Percentiles rank a stretch among this genome's conserved stretches.
Conservation (phyloP, 1,140 invertebrate genomes). For the Drosophila saltans region DNA sequence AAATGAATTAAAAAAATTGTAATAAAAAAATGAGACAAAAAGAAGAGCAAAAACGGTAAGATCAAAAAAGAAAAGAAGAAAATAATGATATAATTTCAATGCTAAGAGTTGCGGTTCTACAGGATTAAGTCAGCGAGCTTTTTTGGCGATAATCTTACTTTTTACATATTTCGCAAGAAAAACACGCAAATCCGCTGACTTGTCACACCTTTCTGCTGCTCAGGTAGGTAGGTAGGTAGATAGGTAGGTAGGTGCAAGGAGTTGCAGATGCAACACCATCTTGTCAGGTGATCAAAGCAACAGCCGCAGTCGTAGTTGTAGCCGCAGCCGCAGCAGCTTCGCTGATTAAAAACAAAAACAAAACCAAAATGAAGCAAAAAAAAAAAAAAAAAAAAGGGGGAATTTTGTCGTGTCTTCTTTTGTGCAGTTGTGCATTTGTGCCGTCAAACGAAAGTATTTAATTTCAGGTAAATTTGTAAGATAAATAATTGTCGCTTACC, state of each 20-base stretch:
- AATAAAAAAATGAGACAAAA: not conserved
- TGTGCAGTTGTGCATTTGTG: slow-evolving; percentile 41
- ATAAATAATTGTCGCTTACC: slow-evolving; percentile 80
- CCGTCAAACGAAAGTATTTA: slow-evolving; percentile 71
- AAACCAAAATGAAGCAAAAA: slow-evolving; percentile 22
- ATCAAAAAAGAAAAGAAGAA: slow-evolving; percentile 28
- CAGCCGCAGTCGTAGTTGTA: slow-evolving; percentile 37
- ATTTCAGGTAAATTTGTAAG: slow-evolving; percentile 82
- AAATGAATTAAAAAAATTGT: slow-evolving; percentile 22
- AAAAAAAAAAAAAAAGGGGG: slow-evolving; percentile 48
- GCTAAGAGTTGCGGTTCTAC: not conserved
- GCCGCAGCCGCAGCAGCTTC: not conserved
- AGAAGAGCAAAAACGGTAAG: slow-evolving; percentile 37
- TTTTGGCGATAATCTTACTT: slow-evolving; percentile 74
- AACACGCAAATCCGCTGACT: slow-evolving; percentile 81
- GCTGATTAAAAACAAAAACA: slow-evolving; percentile 70
- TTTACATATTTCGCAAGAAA: slow-evolving; percentile 78
- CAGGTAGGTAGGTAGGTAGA: slow-evolving; percentile 24
- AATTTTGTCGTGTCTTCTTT: slow-evolving; percentile 79
- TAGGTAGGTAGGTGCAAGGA: slow-evolving; percentile 27
- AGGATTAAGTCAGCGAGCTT: slow-evolving; percentile 69
- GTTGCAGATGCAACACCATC: slow-evolving; percentile 52
- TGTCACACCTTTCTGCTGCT: slow-evolving; percentile 68
- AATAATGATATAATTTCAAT: too few relatives aligned
- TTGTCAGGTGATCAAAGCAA: slow-evolving; percentile 72